Evolutionary conservation across 2,113 vertebrate genomes (phyloP).

Genomic region (Bagarius yarrelli): DNA sequence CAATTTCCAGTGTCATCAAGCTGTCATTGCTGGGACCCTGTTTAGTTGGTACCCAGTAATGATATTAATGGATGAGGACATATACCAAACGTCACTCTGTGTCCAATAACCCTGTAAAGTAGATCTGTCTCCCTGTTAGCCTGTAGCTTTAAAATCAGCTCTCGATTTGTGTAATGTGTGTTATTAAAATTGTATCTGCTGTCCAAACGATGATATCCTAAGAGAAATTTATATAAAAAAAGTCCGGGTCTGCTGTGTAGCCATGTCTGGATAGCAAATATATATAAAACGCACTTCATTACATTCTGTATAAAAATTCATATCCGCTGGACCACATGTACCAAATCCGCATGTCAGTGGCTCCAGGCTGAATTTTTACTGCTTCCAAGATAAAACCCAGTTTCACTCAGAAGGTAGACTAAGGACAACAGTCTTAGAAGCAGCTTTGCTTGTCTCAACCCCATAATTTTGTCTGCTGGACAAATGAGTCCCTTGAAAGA

Average conservation of each 20-base stretch:
- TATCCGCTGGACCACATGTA: no score
- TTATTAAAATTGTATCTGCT: background rate
- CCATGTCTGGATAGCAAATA: background rate
- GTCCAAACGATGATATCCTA: no score
- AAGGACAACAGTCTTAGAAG: slow-evolving; percentile 5
- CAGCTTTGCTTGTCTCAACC: slow-evolving; percentile 3
- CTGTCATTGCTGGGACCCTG: no score
- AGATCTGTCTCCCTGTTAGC: background rate
- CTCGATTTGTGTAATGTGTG: background rate
- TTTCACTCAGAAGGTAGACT: background rate
- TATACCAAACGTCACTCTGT: no score
- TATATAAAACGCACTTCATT: background rate
- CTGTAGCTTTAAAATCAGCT: background rate
- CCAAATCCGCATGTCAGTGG: background rate
- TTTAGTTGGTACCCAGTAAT: no score
- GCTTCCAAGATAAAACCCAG: background rate
- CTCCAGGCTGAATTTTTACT: slow-evolving; percentile 5
- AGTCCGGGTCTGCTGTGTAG: no score
- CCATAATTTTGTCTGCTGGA: slow-evolving; percentile 6
- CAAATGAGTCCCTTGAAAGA: slow-evolving; percentile 27
- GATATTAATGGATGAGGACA: no score
- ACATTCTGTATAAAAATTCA: background rate
- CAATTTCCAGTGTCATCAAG: no score
- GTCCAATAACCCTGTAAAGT: background rate
- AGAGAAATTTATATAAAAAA: background rate